Conservation (phyloP, 2,797 vertebrate genomes). For the Aphelocoma californica region DNA sequence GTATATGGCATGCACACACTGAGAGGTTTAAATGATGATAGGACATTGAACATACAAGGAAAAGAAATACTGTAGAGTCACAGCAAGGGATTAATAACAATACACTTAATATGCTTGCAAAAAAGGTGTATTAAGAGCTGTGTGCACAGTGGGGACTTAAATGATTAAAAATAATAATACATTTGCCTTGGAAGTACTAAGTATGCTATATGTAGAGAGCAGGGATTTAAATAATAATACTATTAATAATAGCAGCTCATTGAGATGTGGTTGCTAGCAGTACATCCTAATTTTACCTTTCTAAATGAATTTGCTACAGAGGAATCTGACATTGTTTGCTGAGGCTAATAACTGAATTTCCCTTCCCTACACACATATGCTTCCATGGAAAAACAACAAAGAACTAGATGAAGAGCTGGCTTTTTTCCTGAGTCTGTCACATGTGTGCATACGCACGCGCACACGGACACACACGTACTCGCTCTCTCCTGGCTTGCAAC, state of each 20-base stretch:
- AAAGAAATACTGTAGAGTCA: constrained; percentile 22
- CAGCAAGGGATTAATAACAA: constrained; percentile 34
- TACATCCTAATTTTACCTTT: constrained; percentile 66
- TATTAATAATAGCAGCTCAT: constrained; percentile 30
- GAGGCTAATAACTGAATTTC: constrained; percentile 47
- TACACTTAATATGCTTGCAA: constrained; percentile 38
- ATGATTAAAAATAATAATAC: constrained; percentile 59
- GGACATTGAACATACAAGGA: constrained; percentile 1
- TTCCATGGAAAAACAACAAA: constrained; percentile 59
- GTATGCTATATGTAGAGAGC: constrained; percentile 5
- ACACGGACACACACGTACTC: constrained; percentile 20
- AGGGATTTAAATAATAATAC: constrained; percentile 61
- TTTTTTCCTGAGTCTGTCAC: constrained; percentile 58
- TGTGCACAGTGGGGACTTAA: constrained; percentile 37
- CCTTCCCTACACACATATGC: constrained; percentile 27
- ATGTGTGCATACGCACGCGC: constrained; percentile 51
- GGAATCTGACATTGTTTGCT: constrained; percentile 53
- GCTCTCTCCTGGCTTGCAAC: constrained; percentile 16
- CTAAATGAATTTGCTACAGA: constrained; percentile 55
- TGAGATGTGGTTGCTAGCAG: constrained; percentile 18
- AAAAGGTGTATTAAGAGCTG: constrained; percentile 31
- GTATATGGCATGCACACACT: not conserved
- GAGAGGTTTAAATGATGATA: constrained; percentile 37
- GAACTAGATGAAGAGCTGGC: constrained; percentile 23
- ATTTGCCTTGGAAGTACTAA: constrained; percentile 48